Evolutionary conservation across 53 echinoderm and acorn worm genomes (phyloP).

Genomic region (Stichopus horrens): DNA sequence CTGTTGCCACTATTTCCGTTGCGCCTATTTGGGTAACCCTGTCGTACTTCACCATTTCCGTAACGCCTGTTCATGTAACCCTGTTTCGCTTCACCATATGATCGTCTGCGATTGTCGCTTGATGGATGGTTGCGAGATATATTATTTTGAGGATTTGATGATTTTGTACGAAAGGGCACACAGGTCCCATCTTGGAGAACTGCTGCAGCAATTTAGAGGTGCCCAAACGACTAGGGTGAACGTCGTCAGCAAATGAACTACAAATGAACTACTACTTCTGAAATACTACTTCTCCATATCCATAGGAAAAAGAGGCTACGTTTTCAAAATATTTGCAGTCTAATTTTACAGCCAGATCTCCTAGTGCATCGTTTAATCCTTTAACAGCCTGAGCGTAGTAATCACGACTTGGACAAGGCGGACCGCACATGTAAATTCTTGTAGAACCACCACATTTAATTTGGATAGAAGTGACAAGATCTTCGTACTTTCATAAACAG

Average conservation of each 20-base stretch:
- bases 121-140: not conserved
- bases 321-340: conserved; percentile 31
- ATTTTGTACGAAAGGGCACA: not conserved
- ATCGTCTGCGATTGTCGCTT: conserved; percentile 8
- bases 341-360: conserved; percentile 17
- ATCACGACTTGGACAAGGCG: conserved; percentile 19
- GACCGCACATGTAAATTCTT: conserved; percentile 24
- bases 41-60: not conserved
- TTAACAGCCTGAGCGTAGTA: not conserved
- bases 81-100: not conserved
- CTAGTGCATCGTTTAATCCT: not conserved
- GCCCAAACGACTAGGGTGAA: conserved; percentile 6
- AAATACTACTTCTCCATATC: conserved; percentile 10
- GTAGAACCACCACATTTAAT: conserved; percentile 6
- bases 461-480: conserved; percentile 18
- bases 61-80: not conserved
- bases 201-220: conserved; percentile 20
- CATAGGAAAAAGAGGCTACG: conserved; percentile 20
- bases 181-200: conserved; percentile 15
- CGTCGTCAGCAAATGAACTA: not conserved
- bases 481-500: conserved; percentile 9
- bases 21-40: not conserved
- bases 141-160: not conserved
- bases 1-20: not conserved
- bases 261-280: too few species aligned